phyloP scores from a whole-genome alignment of 1,140 invertebrate species.

The Trialeurodes vaporariorum region DNA sequence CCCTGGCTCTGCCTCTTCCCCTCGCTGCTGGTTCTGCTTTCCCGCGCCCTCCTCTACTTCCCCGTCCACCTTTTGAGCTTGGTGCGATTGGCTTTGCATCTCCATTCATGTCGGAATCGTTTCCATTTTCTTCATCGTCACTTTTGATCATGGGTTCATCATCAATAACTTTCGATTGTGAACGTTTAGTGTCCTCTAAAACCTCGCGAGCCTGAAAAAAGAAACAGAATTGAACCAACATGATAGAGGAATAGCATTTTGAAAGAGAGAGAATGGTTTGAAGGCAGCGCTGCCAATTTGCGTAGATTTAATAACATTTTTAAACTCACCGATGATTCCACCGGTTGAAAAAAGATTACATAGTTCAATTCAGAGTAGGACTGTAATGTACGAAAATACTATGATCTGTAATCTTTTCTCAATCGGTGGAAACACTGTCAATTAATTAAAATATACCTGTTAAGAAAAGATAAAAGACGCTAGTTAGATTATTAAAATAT shows the following conservation, averaged over 20 bases:
- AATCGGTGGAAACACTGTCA: too few species aligned
- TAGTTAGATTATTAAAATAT: too few species aligned
- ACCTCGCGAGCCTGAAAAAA: slow-evolving; percentile 1
- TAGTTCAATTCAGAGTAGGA: too few species aligned
- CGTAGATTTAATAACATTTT: too few species aligned
- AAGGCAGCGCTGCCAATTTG: too few species aligned
- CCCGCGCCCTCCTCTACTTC: slow-evolving; percentile 12
- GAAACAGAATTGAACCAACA: not conserved
- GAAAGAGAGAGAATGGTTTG: too few species aligned
- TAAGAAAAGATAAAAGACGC: too few species aligned
- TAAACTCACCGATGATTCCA: too few species aligned
- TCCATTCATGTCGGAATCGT: not conserved
- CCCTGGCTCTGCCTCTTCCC: slow-evolving; percentile 6
- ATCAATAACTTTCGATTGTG: not conserved
- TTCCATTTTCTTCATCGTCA: not conserved
- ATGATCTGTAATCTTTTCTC: too few species aligned
- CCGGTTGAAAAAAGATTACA: too few species aligned
- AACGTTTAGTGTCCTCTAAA: not conserved
- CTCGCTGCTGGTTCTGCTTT: not conserved
- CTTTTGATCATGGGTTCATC: not conserved
- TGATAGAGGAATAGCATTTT: not conserved
- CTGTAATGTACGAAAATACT: too few species aligned
- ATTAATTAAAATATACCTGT: too few species aligned
- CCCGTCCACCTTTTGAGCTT: not conserved
- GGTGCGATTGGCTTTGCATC: not conserved